A percentile compares a stretch with the other conserved stretches of the same genome.
phyloP scores from a whole-genome alignment of 2,113 vertebrate genomes.

The Ochotona princeps region DNA sequence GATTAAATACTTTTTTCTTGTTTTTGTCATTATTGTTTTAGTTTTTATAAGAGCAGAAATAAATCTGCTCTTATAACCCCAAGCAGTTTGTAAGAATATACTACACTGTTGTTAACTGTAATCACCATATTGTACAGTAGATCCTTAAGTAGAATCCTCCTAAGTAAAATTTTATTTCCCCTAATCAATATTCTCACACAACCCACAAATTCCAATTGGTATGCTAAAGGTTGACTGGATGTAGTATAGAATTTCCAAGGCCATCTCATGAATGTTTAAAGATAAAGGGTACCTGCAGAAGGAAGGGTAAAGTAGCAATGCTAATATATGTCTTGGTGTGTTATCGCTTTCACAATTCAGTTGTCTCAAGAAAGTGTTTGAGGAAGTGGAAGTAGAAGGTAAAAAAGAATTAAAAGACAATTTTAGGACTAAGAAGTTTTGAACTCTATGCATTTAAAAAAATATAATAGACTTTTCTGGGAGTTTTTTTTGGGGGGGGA shows the following conservation, averaged over 20 bases:
- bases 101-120: background rate
- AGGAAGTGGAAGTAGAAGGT: no score
- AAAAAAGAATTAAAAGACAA: no score
- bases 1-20: slow-evolving; percentile 20
- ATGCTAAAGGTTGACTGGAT: background rate
- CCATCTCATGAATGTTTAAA: background rate
- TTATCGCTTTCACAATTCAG: background rate
- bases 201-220: background rate
- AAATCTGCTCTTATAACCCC: background rate
- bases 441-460: no score
- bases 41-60: background rate
- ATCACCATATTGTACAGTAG: background rate
- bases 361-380: background rate
- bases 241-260: background rate
- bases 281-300: background rate
- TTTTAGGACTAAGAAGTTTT: no score
- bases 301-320: background rate
- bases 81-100: background rate
- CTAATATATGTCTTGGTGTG: background rate
- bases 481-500: no score
- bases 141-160: background rate
- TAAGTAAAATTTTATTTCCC: background rate
- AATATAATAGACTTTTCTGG: no score
- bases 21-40: background rate
- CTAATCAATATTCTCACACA: background rate